phyloP scores from a whole-genome alignment of 1,140 invertebrate genomes.

The Scaptomyza montana region DNA sequence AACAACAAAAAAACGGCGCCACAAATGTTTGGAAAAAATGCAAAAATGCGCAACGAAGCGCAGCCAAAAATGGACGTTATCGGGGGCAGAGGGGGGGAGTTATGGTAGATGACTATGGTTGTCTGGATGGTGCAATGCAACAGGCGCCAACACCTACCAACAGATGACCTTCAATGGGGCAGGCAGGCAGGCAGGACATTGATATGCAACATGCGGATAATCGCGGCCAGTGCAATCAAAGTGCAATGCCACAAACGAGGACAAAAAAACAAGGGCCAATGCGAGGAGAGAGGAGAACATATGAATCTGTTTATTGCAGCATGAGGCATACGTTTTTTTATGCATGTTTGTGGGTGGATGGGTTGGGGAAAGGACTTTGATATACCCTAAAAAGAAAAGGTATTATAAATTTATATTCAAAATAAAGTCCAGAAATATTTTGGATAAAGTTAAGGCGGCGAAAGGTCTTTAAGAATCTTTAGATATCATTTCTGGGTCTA shows the following conservation, averaged over 20 bases:
- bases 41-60: conserved; percentile 65
- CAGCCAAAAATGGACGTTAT: conserved; percentile 31
- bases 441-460: no score
- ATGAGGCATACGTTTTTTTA: conserved; percentile 19
- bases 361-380: neutral
- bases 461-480: no score
- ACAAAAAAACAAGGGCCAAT: conserved; percentile 6
- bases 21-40: conserved; percentile 59
- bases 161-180: conserved; percentile 63
- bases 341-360: neutral
- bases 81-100: neutral
- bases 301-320: neutral
- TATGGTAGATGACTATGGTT: neutral
- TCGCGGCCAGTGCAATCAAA: conserved; percentile 77
- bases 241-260: conserved; percentile 56
- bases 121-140: conserved; percentile 9
- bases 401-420: no score
- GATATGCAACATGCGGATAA: conserved; percentile 78
- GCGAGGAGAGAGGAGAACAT: neutral
- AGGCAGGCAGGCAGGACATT: conserved; percentile 57
- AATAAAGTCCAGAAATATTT: no score
- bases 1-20: conserved; percentile 14
- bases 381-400: neutral
- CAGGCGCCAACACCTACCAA: conserved; percentile 24
- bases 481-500: no score